A percentile compares a stretch with the other conserved stretches of the same genome.
Conservation (phyloP, 2,113 vertebrate species). For the Meles meles region DNA sequence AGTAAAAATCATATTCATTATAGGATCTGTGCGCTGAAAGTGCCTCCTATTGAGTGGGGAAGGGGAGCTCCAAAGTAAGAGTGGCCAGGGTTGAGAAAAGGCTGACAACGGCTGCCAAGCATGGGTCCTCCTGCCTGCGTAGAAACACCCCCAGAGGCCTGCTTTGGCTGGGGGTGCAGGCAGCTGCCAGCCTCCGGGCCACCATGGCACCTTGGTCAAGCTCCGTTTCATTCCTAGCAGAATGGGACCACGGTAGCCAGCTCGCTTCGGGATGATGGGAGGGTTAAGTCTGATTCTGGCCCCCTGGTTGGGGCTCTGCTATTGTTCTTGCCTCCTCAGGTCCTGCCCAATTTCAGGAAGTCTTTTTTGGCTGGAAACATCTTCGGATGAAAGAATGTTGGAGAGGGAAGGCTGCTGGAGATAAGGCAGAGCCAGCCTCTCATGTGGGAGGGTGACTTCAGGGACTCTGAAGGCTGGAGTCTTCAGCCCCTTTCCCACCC, state of each 20-base stretch:
- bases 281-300: neutral
- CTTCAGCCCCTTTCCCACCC: neutral
- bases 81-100: neutral
- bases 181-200: neutral
- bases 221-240: neutral
- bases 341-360: conserved; percentile 55
- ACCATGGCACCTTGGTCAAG: neutral
- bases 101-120: neutral
- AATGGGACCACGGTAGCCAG: neutral
- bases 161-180: neutral
- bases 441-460: neutral
- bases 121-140: rapidly evolving
- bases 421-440: conserved; percentile 46
- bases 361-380: conserved; percentile 25
- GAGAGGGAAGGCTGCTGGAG: conserved; percentile 31
- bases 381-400: conserved; percentile 60
- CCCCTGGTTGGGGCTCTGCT: neutral
- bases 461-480: neutral
- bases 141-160: neutral
- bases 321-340: conserved; percentile 19
- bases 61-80: neutral
- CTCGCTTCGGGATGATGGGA: neutral
- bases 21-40: neutral
- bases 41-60: neutral
- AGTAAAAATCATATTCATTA: neutral